Conservation (phyloP, 2,113 vertebrate genomes). For the Campylorhamphus procurvoides region DNA sequence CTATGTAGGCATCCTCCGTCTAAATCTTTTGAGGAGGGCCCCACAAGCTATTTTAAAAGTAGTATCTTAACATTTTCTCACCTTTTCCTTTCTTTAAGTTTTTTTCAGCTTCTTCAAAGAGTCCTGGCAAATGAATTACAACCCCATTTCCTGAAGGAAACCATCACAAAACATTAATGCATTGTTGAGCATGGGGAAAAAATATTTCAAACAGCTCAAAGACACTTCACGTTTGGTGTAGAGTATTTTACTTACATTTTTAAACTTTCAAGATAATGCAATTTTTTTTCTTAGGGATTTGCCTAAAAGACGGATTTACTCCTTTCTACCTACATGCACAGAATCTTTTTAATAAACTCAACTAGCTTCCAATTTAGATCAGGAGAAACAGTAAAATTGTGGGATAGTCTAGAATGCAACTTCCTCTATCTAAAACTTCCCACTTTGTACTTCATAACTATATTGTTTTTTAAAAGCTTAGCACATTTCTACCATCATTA, state of each 20-base stretch:
- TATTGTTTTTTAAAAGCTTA: slow-evolving; percentile 2
- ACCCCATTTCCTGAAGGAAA: slow-evolving; percentile 91
- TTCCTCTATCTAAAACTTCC: slow-evolving; percentile 1
- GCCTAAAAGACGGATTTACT: background rate
- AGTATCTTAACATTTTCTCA: slow-evolving; percentile 59
- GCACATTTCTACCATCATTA: background rate
- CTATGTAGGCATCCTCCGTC: background rate
- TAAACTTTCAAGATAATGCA: background rate
- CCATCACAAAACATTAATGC: background rate
- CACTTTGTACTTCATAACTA: background rate
- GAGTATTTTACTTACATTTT: background rate
- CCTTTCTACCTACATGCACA: background rate
- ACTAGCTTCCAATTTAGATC: background rate
- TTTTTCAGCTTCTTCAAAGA: slow-evolving; percentile 97
- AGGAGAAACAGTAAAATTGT: background rate
- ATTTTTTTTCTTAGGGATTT: background rate
- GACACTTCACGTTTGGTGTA: background rate
- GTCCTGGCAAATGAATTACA: slow-evolving; percentile 95
- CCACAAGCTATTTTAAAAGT: background rate
- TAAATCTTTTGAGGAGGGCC: background rate
- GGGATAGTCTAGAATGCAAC: background rate
- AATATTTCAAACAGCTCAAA: background rate
- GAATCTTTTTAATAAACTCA: background rate
- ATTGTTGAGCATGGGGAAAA: background rate
- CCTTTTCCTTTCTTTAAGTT: slow-evolving; percentile 93